Percentiles rank a stretch among this genome's conserved stretches.
These are phyloP conservation scores for Stenchaetothrips biformis DNA, from an alignment of 2,888 invertebrate species.

Conservation along the genomic window DNA sequence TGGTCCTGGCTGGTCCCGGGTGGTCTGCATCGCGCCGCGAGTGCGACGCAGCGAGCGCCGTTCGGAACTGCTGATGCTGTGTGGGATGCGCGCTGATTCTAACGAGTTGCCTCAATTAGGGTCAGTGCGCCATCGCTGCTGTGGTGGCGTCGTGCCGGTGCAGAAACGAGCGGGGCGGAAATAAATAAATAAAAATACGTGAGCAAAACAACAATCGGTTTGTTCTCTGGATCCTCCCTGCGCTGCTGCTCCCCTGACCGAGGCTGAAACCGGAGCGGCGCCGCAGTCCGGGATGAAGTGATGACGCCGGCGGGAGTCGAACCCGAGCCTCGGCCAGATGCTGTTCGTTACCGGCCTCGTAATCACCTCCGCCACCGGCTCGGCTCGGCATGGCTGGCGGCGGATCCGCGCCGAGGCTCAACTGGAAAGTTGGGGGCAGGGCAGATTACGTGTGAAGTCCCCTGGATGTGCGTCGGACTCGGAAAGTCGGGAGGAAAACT, in stretches of 20 bases:
- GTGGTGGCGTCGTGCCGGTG: too few species aligned
- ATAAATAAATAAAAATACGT: too few species aligned
- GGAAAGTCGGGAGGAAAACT: neutral
- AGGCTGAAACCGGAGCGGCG: neutral
- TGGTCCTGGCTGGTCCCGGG: too few species aligned
- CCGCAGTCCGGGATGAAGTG: neutral
- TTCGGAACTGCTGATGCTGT: too few species aligned
- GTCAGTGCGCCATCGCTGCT: too few species aligned
- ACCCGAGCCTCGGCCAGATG: neutral
- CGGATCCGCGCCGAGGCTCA: neutral
- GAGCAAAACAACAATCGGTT: too few species aligned
- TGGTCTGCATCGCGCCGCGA: too few species aligned
- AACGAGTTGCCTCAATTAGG: too few species aligned
- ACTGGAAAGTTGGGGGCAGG: neutral
- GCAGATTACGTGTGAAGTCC: neutral
- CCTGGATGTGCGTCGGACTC: neutral
- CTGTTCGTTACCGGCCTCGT: neutral
- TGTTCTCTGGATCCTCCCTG: neutral
- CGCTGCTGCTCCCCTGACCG: neutral
- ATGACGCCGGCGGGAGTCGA: too few species aligned
- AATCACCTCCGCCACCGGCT: neutral
- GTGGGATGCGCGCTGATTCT: too few species aligned
- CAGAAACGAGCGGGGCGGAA: too few species aligned
- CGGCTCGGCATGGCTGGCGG: neutral
- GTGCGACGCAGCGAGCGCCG: too few species aligned